Conservation (phyloP, 2,888 invertebrate genomes). For the Sinopyrophorus schimmeli region DNA sequence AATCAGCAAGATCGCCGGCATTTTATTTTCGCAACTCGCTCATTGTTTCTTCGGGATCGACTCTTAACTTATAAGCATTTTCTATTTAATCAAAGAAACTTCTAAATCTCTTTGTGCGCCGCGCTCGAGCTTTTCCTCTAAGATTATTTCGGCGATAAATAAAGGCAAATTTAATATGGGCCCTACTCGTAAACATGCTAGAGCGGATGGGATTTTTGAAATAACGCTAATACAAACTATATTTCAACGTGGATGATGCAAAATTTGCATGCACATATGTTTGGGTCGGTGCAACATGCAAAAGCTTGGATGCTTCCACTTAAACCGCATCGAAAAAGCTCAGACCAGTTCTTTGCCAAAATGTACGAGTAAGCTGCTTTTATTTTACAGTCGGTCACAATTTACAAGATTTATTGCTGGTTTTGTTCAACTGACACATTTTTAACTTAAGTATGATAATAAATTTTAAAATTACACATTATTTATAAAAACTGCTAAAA, state of each 20-base stretch:
- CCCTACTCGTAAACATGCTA: conserved; percentile 29
- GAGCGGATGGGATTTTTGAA: conserved; percentile 17
- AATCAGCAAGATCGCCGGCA: conserved; percentile 39
- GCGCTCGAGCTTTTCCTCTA: not conserved
- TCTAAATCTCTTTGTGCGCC: not conserved
- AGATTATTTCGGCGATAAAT: too few relatives aligned
- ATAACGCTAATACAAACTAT: conserved; percentile 27
- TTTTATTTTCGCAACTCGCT: conserved; percentile 21
- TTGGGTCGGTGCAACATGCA: conserved; percentile 9
- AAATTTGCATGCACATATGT: conserved; percentile 27
- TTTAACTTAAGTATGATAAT: conserved; percentile 2
- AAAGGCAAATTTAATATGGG: conserved; percentile 29
- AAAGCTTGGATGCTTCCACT: conserved; percentile 4
- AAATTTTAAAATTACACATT: conserved; percentile 1
- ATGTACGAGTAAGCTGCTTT: conserved; percentile 3
- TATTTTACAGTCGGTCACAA: not conserved
- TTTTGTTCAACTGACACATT: conserved; percentile 13
- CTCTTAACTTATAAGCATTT: conserved; percentile 23
- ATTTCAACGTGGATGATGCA: conserved; percentile 20
- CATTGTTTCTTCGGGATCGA: conserved; percentile 20
- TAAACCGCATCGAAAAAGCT: conserved; percentile 12
- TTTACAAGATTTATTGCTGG: not conserved
- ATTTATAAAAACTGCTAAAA: conserved; percentile 7
- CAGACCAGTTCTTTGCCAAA: conserved; percentile 10
- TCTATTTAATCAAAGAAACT: conserved; percentile 14